phyloP scores from a whole-genome alignment of 2,113 vertebrate genomes.

The Oryzias javanicus region DNA sequence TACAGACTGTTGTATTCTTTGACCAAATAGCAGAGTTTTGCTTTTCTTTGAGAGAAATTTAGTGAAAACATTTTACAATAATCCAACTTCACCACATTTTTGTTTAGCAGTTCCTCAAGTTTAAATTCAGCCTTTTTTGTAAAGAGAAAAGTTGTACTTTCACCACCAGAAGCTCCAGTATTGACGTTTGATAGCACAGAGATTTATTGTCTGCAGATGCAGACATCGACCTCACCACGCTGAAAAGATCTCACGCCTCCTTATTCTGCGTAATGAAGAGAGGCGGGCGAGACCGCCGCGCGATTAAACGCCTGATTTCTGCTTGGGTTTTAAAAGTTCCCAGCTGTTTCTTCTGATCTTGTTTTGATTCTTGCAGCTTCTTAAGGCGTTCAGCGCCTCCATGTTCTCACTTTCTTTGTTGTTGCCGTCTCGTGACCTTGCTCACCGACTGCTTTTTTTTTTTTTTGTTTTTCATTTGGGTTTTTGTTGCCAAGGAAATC shows the following conservation, averaged over 20 bases:
- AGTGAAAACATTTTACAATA: too few species aligned
- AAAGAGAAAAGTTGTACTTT: neutral
- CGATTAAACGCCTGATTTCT: conserved; percentile 1
- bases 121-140: neutral
- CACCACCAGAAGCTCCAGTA: neutral
- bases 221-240: neutral
- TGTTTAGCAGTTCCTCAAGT: too few species aligned
- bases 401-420: neutral
- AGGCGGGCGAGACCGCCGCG: neutral
- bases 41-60: too few species aligned
- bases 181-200: neutral
- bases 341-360: neutral
- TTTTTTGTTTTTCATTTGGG: neutral
- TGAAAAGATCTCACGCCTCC: neutral
- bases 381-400: neutral
- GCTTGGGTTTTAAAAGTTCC: neutral
- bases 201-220: neutral
- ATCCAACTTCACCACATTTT: too few species aligned
- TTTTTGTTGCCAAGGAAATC: conserved; percentile 5
- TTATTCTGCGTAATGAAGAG: neutral
- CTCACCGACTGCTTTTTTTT: neutral
- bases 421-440: conserved; percentile 10
- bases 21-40: too few species aligned
- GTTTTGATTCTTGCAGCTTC: neutral
- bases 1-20: too few species aligned